Evolutionary conservation across 2,113 vertebrate species (phyloP).

Genomic region (Catharus fuscescens): DNA sequence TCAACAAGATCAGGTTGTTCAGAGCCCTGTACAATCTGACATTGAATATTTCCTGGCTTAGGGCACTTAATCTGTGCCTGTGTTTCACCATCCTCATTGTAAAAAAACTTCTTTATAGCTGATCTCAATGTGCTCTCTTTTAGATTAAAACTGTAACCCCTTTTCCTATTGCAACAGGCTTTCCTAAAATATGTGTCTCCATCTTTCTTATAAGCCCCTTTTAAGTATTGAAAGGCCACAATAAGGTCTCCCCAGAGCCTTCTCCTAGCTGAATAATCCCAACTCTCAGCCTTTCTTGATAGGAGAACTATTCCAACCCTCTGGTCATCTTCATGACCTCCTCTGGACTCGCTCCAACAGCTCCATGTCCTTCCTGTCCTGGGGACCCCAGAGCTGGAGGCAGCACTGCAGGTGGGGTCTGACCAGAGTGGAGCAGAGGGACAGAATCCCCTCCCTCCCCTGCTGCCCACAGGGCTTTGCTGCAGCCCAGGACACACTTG

Average conservation of each 20-base stretch:
- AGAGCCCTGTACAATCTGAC: neutral
- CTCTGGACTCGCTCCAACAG: fast-evolving
- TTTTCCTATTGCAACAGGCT: neutral
- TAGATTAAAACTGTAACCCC: neutral
- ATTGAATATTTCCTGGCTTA: neutral
- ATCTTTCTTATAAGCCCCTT: neutral
- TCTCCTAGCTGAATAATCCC: neutral
- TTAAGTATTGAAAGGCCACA: neutral
- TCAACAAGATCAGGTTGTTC: neutral
- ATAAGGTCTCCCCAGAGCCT: neutral
- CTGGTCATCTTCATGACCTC: neutral
- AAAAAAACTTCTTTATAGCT: neutral
- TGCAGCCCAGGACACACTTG: neutral
- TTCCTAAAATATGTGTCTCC: neutral
- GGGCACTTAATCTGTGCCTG: neutral
- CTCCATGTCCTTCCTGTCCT: neutral
- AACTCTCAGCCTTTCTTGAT: neutral
- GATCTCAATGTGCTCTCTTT: neutral
- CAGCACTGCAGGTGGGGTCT: neutral
- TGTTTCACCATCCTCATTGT: neutral
- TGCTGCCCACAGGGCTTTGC: neutral
- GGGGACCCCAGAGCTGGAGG: neutral
- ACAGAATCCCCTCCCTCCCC: neutral
- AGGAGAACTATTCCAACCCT: neutral
- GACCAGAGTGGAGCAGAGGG: neutral